These are phyloP conservation scores for Pelagia noctiluca DNA, from an alignment of 30 jellyfish, hydroid and myxozoan genomes.

Conservation along the genomic window DNA sequence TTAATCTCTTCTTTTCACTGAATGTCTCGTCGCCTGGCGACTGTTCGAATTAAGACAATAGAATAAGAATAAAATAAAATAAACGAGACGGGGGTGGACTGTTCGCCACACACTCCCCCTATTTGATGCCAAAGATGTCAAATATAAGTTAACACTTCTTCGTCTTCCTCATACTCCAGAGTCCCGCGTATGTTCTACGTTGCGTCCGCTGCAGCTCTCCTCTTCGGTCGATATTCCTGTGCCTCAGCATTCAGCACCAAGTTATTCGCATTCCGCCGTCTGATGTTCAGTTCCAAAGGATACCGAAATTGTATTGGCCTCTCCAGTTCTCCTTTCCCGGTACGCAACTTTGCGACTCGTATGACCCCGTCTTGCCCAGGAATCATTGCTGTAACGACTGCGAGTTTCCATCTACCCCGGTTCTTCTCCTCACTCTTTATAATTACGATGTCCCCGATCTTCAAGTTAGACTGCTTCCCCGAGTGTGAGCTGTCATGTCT, in stretches of 20 bases:
- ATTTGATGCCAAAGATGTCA: not conserved
- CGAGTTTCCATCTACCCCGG: constrained; percentile 65
- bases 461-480: constrained; percentile 9
- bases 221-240: constrained; percentile 9
- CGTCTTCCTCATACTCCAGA: not conserved
- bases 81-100: no score
- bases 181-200: not conserved
- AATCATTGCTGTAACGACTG: constrained; percentile 28
- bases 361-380: constrained; percentile 67
- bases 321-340: constrained; percentile 63
- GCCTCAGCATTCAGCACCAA: not conserved
- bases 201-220: not conserved
- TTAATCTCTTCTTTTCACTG: no score
- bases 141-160: not conserved
- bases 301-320: constrained; percentile 57
- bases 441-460: constrained; percentile 69
- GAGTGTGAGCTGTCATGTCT: constrained; percentile 52
- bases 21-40: no score
- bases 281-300: not conserved
- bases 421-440: constrained; percentile 68
- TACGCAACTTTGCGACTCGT: constrained; percentile 63
- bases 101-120: constrained; percentile 33
- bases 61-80: no score
- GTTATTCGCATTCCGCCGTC: not conserved
- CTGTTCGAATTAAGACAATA: no score